Evolutionary conservation across 2,113 vertebrate species (phyloP).

Genomic region (Corythornis madagascariensis): DNA sequence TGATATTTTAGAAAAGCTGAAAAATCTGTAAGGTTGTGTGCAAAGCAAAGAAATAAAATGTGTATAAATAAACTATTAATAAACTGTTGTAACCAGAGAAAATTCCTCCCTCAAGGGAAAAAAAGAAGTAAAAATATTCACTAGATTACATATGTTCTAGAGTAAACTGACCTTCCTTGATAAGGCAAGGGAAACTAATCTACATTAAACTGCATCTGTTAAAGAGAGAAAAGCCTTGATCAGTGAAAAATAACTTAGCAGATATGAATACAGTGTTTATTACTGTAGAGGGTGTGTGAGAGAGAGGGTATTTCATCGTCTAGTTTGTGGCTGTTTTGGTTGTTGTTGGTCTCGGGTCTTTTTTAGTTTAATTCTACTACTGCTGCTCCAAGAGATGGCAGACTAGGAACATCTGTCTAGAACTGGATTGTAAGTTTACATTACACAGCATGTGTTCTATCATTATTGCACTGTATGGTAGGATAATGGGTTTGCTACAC

Average conservation of each 20-base stretch:
- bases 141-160: neutral
- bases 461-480: conserved; percentile 43
- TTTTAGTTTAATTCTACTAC: neutral
- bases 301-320: neutral
- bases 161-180: neutral
- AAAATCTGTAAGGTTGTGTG: neutral
- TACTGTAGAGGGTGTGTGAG: neutral
- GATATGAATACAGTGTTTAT: conserved; percentile 17
- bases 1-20: neutral
- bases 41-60: neutral
- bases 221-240: neutral
- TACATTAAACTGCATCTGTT: conserved; percentile 1
- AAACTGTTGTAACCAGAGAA: neutral
- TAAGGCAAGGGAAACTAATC: conserved; percentile 11
- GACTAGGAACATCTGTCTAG: conserved; percentile 62
- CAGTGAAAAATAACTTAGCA: conserved; percentile 35
- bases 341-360: neutral
- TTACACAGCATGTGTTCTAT: conserved; percentile 63
- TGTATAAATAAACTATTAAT: too few species aligned
- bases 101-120: neutral
- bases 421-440: conserved; percentile 64
- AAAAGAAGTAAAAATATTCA: neutral
- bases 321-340: neutral
- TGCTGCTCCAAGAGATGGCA: conserved; percentile 56
- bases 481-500: conserved; percentile 65